Percentiles rank a stretch among this genome's conserved stretches.
phyloP scores from a whole-genome alignment of 2,113 vertebrate species.

The Hyla sarda region DNA sequence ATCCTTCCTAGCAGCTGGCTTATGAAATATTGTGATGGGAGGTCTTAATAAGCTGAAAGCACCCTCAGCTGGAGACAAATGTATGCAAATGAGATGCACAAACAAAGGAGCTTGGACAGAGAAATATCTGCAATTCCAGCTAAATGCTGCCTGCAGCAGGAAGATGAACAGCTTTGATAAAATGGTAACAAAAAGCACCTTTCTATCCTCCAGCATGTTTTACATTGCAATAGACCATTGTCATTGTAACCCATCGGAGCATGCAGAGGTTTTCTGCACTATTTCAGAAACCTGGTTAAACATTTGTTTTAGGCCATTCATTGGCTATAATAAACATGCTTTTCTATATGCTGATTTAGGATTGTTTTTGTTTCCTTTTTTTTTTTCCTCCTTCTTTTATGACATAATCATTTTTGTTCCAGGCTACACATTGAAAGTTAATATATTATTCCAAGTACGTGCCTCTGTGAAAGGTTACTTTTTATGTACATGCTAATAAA shows the following conservation, averaged over 20 bases:
- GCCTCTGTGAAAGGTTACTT: background rate
- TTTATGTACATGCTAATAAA: background rate
- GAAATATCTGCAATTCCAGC: conserved; percentile 86
- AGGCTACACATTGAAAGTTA: background rate
- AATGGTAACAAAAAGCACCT: conserved; percentile 92
- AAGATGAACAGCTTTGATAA: conserved; percentile 96
- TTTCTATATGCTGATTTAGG: conserved; percentile 61
- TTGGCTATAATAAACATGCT: conserved; percentile 71
- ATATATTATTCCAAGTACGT: background rate
- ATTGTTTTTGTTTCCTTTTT: conserved; percentile 51
- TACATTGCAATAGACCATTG: conserved; percentile 83
- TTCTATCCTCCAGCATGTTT: conserved; percentile 81
- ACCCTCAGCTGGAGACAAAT: conserved; percentile 90
- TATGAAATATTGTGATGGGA: conserved; percentile 88
- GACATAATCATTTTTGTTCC: conserved; percentile 56
- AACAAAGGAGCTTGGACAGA: conserved; percentile 86
- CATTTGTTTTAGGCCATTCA: conserved; percentile 81
- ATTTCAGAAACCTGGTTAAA: conserved; percentile 76
- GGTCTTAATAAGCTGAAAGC: conserved; percentile 92
- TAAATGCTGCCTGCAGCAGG: conserved; percentile 85
- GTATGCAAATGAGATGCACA: conserved; percentile 99
- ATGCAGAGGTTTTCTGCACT: conserved; percentile 71
- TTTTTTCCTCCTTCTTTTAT: conserved; percentile 50
- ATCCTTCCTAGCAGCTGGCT: conserved; percentile 88
- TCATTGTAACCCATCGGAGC: conserved; percentile 77